Conservation (phyloP, 2,888 invertebrate species). For the Andrena dorsata region DNA sequence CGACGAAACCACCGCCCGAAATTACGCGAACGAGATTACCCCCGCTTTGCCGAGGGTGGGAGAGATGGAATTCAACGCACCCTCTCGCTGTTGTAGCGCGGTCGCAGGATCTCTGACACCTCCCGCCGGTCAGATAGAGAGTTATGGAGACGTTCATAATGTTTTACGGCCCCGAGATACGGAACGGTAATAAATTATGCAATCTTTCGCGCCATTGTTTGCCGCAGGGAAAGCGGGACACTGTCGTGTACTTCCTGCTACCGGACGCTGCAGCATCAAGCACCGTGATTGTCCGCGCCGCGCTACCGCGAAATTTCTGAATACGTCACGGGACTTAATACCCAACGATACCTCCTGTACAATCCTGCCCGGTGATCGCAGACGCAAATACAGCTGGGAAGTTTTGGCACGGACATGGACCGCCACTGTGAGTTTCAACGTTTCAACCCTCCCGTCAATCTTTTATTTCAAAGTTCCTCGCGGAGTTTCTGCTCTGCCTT, state of each 20-base stretch:
- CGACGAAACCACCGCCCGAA: not conserved
- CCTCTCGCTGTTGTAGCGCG: not conserved
- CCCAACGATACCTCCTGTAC: not conserved
- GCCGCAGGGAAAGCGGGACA: conserved; percentile 5
- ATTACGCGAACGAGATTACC: not conserved
- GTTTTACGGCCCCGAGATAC: conserved; percentile 25
- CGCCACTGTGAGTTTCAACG: too few relatives aligned
- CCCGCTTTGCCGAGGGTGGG: too few relatives aligned
- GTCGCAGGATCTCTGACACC: conserved; percentile 14
- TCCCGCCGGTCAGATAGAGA: not conserved
- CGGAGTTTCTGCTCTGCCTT: too few relatives aligned
- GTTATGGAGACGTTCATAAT: conserved; percentile 31
- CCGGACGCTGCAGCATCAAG: conserved; percentile 18
- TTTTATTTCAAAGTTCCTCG: too few relatives aligned
- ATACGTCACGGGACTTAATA: conserved; percentile 9
- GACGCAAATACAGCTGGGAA: not conserved
- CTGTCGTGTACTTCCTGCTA: not conserved
- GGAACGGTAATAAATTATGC: conserved; percentile 43
- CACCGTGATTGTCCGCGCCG: not conserved
- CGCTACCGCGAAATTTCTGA: not conserved
- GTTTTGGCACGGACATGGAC: too few relatives aligned
- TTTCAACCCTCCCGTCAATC: too few relatives aligned
- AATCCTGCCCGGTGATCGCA: not conserved
- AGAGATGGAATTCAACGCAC: not conserved
- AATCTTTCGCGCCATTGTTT: conserved; percentile 38